A percentile compares a stretch with the other conserved stretches of the same genome.
Conservation (phyloP, 2,888 invertebrate species). For the Pheosia tremula region DNA sequence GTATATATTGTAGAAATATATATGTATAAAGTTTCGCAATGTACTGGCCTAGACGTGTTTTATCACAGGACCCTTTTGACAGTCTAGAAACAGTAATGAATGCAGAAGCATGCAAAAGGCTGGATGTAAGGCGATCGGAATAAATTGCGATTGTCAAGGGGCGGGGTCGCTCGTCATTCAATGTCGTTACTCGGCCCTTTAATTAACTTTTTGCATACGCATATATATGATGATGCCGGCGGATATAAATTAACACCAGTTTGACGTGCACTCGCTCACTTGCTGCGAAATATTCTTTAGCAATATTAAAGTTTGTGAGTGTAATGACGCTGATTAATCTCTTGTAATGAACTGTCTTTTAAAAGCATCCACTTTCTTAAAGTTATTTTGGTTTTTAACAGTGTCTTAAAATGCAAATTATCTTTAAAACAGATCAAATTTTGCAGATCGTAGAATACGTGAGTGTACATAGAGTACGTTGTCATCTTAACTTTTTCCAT, state of each 20-base stretch:
- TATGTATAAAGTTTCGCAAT: too few species aligned
- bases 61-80: neutral
- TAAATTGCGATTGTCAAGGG: constrained; percentile 73
- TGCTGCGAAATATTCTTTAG: neutral
- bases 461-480: too few species aligned
- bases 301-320: neutral
- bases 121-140: constrained; percentile 55
- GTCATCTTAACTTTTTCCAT: too few species aligned
- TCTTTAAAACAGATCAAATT: too few species aligned
- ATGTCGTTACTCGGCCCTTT: constrained; percentile 63
- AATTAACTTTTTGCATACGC: constrained; percentile 71
- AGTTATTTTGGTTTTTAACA: too few species aligned
- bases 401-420: too few species aligned
- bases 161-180: constrained; percentile 71
- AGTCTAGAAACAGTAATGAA: constrained; percentile 41
- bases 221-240: constrained; percentile 31
- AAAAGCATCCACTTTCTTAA: too few species aligned
- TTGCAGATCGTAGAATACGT: too few species aligned
- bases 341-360: neutral
- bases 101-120: constrained; percentile 68
- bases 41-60: neutral
- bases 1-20: too few species aligned
- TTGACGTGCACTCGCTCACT: constrained; percentile 12
- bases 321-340: neutral
- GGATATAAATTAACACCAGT: constrained; percentile 35